Base-by-base conservation (phyloP, 2,888 invertebrate genomes). In the Agrotis ipsilon region DNA sequence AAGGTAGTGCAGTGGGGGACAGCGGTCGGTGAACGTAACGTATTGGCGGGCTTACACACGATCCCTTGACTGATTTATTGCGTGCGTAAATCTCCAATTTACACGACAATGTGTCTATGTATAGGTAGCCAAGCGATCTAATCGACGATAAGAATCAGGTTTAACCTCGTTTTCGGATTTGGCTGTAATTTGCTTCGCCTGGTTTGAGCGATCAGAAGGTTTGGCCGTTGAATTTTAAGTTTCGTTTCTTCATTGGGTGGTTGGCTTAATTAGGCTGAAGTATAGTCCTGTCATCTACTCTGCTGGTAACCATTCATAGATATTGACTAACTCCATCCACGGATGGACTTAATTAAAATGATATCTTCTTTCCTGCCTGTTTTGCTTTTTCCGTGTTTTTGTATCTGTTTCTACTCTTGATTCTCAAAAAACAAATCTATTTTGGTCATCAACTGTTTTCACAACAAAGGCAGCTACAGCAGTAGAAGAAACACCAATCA, bases 11-110 rank as follows among this genome's bases (percentile, higher is more conserved):
- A 86, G 83, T 85, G 76, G 85, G 87, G 88, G 92, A 91, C 92
- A 90, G 89, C 91, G 91, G 93, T 90, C 88, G 86, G 76, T 79
- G 74, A 83, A 80, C 84, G 91, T 94, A 92, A 95, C 94, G 92
- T 93, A 95, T 95, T 88, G 94, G 92, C 87, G 86, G 92, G 94
- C 93, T 95, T 94, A 94, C 92, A 90, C 86, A 79, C 89, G 89
- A 91, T 91, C 93, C 93, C 93, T 86, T 92, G 94, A 93, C 94
- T 95, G 95, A 96, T 96, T 96, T 96, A 96, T 94, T 87, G 92
- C 90, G 87, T 86, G 90, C 90, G 94, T 92, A 94, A 94, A 96
- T 95, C 94, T 94, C 93, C 94, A 93, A 94, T 94, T 95, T 94
- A 94, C 94, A 93, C 93, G 92, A 92, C 91, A 91, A 87, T 88